These are phyloP conservation scores for Dendronephthya gigantea DNA, from an alignment of 64 coral and sea anemone genomes.

Conservation along the genomic window DNA sequence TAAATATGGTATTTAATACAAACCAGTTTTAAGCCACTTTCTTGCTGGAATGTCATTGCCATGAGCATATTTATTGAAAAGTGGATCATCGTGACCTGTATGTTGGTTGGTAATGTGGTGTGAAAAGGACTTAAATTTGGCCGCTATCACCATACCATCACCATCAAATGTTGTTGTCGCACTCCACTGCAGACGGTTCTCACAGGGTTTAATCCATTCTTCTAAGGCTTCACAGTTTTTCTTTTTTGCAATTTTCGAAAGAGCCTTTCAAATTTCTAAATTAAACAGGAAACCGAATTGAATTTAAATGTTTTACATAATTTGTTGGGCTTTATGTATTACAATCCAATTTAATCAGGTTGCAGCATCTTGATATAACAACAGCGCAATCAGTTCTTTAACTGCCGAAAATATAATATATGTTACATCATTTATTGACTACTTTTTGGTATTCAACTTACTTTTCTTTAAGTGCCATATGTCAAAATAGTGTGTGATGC, in stretches of 20 bases:
- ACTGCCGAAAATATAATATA: too few relatives aligned
- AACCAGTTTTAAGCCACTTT: slow-evolving; percentile 13
- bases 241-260: slow-evolving; percentile 3
- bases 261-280: not conserved
- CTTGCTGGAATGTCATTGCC: slow-evolving; percentile 15
- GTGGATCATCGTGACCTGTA: too few relatives aligned
- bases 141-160: not conserved
- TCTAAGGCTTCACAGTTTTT: not conserved
- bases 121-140: not conserved
- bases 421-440: not conserved
- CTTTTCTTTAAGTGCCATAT: slow-evolving; percentile 5
- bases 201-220: not conserved
- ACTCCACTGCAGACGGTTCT: slow-evolving; percentile 10
- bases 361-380: too few relatives aligned
- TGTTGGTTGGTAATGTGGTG: slow-evolving; percentile 13
- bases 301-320: too few relatives aligned
- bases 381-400: too few relatives aligned
- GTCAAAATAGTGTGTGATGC: slow-evolving; percentile 17
- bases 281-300: too few relatives aligned
- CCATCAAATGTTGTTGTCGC: slow-evolving; percentile 8
- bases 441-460: not conserved
- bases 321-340: too few relatives aligned
- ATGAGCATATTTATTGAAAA: slow-evolving; percentile 15
- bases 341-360: too few relatives aligned
- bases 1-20: not conserved